phyloP scores from a whole-genome alignment of 2,888 invertebrate genomes.

The Phytoseiulus persimilis region DNA sequence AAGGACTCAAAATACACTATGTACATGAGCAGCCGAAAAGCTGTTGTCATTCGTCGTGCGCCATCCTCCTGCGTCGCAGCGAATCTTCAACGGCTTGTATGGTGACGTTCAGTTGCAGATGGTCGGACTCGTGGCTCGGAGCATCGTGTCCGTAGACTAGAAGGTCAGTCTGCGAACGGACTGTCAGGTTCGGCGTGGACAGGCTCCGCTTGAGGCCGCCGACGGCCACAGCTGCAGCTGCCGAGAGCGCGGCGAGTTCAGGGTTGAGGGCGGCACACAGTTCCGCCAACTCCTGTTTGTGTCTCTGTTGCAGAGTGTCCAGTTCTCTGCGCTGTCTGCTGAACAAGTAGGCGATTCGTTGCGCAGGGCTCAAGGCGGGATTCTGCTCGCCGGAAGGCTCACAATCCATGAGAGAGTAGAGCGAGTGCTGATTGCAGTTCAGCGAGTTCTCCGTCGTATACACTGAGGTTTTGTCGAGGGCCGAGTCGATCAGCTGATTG shows the following conservation, averaged over 20 bases:
- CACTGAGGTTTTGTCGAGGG: slow-evolving; percentile 33
- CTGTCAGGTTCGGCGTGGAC: slow-evolving; percentile 31
- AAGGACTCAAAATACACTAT: slow-evolving; percentile 1
- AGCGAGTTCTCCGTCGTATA: slow-evolving; percentile 34
- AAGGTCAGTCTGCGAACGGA: slow-evolving; percentile 33
- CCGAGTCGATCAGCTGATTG: slow-evolving; percentile 36
- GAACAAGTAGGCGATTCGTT: slow-evolving; percentile 25
- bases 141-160: slow-evolving; percentile 23
- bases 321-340: slow-evolving; percentile 23
- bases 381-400: slow-evolving; percentile 32
- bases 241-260: slow-evolving; percentile 23
- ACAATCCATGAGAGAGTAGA: slow-evolving; percentile 29
- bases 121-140: slow-evolving; percentile 5
- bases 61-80: slow-evolving; percentile 15
- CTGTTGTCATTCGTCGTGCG: slow-evolving; percentile 36
- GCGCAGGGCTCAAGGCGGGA: slow-evolving; percentile 33
- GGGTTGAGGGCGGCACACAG: slow-evolving; percentile 24
- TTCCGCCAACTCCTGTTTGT: slow-evolving; percentile 36
- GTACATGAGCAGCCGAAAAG: slow-evolving; percentile 34
- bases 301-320: slow-evolving; percentile 27
- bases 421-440: slow-evolving; percentile 31
- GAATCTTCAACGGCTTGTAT: slow-evolving; percentile 31
- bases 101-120: slow-evolving; percentile 27
- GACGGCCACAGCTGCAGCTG: slow-evolving; percentile 10
- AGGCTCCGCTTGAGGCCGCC: slow-evolving; percentile 20